A percentile compares a stretch with the other conserved stretches of the same genome.
Conservation (phyloP, 1,140 invertebrate genomes). For the Tribolium madens region DNA sequence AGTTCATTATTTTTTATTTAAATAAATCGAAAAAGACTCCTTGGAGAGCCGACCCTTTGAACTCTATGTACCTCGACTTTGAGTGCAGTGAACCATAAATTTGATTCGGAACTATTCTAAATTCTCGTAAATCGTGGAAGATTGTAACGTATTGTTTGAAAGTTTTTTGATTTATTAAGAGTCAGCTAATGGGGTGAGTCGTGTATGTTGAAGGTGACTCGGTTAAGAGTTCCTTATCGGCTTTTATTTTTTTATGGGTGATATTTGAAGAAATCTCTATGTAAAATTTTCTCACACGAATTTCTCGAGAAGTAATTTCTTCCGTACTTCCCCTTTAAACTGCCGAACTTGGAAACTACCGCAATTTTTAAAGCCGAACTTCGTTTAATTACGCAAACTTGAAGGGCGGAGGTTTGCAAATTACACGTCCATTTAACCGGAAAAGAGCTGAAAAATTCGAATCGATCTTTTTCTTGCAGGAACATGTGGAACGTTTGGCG, state of each 20-base stretch:
- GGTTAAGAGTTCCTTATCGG: background rate
- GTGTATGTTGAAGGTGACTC: background rate
- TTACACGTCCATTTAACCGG: slow-evolving; percentile 19
- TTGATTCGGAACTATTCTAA: background rate
- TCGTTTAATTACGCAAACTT: background rate
- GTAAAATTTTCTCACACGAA: background rate
- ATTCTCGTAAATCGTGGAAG: background rate
- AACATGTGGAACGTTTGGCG: slow-evolving; percentile 98
- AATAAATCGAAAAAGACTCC: background rate
- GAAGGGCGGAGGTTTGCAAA: slow-evolving; percentile 7
- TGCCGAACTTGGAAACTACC: background rate
- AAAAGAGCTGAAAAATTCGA: slow-evolving; percentile 12
- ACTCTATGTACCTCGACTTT: too few species aligned
- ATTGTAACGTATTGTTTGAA: background rate
- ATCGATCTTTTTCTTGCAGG: slow-evolving; percentile 69
- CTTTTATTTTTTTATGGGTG: too few species aligned
- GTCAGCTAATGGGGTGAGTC: background rate
- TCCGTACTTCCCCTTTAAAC: background rate
- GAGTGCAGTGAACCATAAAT: slow-evolving; percentile 3
- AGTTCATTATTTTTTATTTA: background rate
- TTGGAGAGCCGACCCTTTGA: background rate
- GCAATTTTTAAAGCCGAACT: slow-evolving; percentile 9
- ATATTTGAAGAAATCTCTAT: too few species aligned
- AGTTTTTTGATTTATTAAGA: slow-evolving; percentile 2
- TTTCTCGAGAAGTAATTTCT: background rate